Base-by-base conservation (phyloP, 2,888 invertebrate genomes). In the Calliphora vomitoria region DNA sequence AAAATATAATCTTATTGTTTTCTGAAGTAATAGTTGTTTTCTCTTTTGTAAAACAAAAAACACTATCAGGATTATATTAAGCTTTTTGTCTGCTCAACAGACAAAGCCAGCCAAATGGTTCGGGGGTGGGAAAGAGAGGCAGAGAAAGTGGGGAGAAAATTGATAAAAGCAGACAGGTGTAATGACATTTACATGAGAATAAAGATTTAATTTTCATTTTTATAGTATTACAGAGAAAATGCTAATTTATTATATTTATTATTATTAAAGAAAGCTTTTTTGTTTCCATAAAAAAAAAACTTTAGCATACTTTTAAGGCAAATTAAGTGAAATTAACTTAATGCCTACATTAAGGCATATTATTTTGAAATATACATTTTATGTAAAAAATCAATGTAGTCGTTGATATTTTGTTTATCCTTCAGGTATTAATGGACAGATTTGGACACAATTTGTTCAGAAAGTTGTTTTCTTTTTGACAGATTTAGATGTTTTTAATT, bases 161-260 rank as follows among this genome's bases (percentile, higher is more conserved):
- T 78, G 72, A 82, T 86, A 78, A 74, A 82, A 53, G 62, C 87
- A 85, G 82, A 85, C 82, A 87, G 85, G 85, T 85, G 78, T 85
- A 84, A 87, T 87, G 85, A 85, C 84, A 87, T 82, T 75, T 74
- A 86, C 72, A 82, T 74, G 72, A 68, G 82, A 72, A 82, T 82
- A 78, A 86, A 69, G 72, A 82, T 82, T 85, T 72, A 64, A 50
- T 66, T 82, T 75, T 53, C 35, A 25, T 66, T 68, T 15, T 25
- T 25, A 25, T 25, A 1, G 31, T 55, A 68, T 85, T 60, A 58
- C 38, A 69, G 41, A 44, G 18, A 50, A 55, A 55, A 20, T 55
- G 18, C 13, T 13, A n/a, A 50, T 50, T 13, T 13, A 50, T 50
- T 50, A 50, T 15, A 50, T 15, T 50, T n/a, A 25, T 25, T 25